Base-by-base conservation (phyloP, 1,140 invertebrate genomes). In the Zaprionus ornatus region DNA sequence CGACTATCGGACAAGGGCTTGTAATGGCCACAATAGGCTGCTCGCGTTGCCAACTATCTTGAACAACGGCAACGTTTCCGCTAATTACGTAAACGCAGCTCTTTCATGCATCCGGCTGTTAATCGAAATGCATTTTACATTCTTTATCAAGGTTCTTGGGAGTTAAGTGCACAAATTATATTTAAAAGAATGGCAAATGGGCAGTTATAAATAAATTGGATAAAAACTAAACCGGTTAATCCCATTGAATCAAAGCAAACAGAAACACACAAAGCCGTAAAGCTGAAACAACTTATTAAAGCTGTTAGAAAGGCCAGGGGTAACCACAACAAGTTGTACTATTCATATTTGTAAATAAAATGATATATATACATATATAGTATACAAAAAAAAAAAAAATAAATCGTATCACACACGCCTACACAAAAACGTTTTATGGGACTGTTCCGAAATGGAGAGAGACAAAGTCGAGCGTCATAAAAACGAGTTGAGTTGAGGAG, bases 221-320 rank as follows among this genome's bases (percentile, higher is more conserved):
- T 55, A 62, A 65, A 32, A 59, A 21, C 42, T 59, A 87, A 86
- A 87, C 84, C 75, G 75, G 84, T 88, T 84, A 48, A 55, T 69
- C 67, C 62, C 37, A 27, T 48, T 25, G 15, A 60, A 72, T 67
- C 77, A 70, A 85, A 80, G 59, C 60, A 64, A 66, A 66, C 48
- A 59, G 62, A 61, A 56, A 68, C 9, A 74, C 29, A n/a, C 61
- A 54, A 45, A n/a, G 15, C 42, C 19, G 71, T 57, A 29, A 29
- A 68, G 72, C 52, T 55, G 32, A 29, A 57, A 64, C 69, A 80
- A 57, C 60, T 79, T 82, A 74, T 82, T 73, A 70, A 82, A 62
- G 54, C 64, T 54, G 29, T 32, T n/a, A 80, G 68, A 83, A 87
- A 87, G 70, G 80, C 84, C 80, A 78, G 80, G 56, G 83, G 82